phyloP scores from a whole-genome alignment of 2,113 vertebrate species.

The Oreamnos americanus region DNA sequence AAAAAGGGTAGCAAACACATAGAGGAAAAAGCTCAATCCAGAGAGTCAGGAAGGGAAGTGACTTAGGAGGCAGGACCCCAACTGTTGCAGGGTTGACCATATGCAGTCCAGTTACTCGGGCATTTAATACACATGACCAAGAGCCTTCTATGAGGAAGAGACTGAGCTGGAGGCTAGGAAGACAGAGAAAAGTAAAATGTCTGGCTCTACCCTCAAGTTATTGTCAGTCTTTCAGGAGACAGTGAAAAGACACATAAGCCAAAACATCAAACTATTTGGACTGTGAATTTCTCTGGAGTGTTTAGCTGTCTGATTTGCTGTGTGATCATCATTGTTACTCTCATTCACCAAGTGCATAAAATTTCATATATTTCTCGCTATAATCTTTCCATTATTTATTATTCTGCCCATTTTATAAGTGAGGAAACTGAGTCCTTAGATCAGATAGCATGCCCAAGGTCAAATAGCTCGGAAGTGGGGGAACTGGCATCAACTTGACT shows the following conservation, averaged over 20 bases:
- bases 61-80: background rate
- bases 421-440: background rate
- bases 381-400: background rate
- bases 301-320: background rate
- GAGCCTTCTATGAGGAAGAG: background rate
- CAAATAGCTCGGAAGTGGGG: too few relatives aligned
- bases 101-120: background rate
- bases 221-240: background rate
- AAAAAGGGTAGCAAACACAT: rapidly evolving
- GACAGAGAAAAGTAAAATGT: background rate
- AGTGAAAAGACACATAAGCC: background rate
- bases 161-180: background rate
- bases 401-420: background rate
- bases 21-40: background rate
- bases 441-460: background rate
- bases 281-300: background rate
- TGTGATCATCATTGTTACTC: rapidly evolving
- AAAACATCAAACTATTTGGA: background rate
- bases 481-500: too few relatives aligned
- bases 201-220: background rate
- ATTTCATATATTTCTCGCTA: background rate
- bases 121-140: background rate
- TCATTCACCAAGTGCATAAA: background rate
- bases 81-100: rapidly evolving
- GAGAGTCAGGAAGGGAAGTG: too few relatives aligned